These are phyloP conservation scores for Orthochromis malagaraziensis DNA, from an alignment of 2,113 vertebrate genomes.

Conservation along the genomic window DNA sequence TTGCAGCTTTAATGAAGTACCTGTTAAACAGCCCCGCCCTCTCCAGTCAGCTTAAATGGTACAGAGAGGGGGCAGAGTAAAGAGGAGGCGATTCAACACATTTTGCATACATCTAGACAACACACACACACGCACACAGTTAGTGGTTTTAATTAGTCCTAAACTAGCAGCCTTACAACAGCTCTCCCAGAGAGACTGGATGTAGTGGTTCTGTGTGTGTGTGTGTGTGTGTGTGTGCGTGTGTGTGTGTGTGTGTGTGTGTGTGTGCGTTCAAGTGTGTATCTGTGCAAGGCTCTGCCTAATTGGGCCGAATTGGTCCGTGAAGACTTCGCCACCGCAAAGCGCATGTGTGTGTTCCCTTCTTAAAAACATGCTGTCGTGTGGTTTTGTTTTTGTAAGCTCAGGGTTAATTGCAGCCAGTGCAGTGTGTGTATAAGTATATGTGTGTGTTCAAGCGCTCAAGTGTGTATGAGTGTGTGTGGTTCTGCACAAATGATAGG, in stretches of 20 bases:
- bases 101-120: conserved; percentile 35
- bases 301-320: conserved; percentile 71
- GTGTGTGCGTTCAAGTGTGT: background rate
- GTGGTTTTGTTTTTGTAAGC: conserved; percentile 64
- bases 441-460: background rate
- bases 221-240: conserved; percentile 4
- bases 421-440: conserved; percentile 37
- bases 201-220: conserved; percentile 35
- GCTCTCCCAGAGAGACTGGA: conserved; percentile 60
- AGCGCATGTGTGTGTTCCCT: conserved; percentile 46
- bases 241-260: background rate
- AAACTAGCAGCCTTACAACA: conserved; percentile 66
- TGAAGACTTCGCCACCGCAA: conserved; percentile 64
- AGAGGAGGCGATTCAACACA: conserved; percentile 23
- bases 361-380: conserved; percentile 58
- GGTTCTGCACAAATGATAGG: background rate
- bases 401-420: conserved; percentile 66
- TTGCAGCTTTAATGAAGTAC: conserved; percentile 77
- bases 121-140: background rate
- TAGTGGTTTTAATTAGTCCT: conserved; percentile 75
- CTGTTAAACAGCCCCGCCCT: conserved; percentile 78
- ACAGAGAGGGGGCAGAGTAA: conserved; percentile 40
- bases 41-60: conserved; percentile 67
- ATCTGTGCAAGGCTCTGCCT: conserved; percentile 48
- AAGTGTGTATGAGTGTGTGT: conserved; percentile 1